Percentiles rank a stretch among this genome's conserved stretches.
phyloP scores from a whole-genome alignment of 2,113 vertebrate genomes.

The Alces alces region DNA sequence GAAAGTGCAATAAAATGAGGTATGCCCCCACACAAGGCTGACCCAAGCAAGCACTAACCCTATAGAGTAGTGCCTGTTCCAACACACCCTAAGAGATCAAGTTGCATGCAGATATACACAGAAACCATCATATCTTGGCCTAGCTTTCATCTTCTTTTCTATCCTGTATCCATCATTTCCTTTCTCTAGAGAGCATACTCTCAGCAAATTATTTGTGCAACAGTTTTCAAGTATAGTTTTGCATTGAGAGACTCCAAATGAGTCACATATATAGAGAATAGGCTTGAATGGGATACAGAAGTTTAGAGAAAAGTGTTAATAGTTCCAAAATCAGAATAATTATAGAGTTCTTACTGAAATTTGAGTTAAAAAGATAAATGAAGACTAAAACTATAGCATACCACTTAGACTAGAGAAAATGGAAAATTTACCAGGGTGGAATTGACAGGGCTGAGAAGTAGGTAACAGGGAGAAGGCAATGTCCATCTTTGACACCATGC shows the following conservation, averaged over 20 bases:
- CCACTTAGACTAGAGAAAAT: neutral
- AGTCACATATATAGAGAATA: neutral
- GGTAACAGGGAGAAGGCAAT: neutral
- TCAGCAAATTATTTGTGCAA: neutral
- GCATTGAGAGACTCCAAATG: neutral
- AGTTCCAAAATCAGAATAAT: neutral
- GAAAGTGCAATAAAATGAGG: neutral
- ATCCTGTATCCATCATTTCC: neutral
- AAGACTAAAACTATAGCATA: neutral
- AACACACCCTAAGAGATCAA: neutral
- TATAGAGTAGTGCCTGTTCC: neutral
- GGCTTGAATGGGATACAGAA: neutral
- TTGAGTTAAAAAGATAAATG: neutral
- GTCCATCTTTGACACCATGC: neutral
- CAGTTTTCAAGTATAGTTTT: neutral
- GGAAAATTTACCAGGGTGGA: neutral
- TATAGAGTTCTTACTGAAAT: neutral
- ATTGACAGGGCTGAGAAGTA: neutral
- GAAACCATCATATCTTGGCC: neutral
- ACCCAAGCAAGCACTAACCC: fast-evolving
- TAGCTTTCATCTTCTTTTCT: neutral
- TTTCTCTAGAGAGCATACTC: neutral
- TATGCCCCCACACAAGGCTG: neutral
- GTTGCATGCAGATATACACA: neutral
- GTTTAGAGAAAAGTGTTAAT: neutral